Base-by-base conservation (phyloP, 1,140 invertebrate genomes). In the Dermatophagoides farinae region DNA sequence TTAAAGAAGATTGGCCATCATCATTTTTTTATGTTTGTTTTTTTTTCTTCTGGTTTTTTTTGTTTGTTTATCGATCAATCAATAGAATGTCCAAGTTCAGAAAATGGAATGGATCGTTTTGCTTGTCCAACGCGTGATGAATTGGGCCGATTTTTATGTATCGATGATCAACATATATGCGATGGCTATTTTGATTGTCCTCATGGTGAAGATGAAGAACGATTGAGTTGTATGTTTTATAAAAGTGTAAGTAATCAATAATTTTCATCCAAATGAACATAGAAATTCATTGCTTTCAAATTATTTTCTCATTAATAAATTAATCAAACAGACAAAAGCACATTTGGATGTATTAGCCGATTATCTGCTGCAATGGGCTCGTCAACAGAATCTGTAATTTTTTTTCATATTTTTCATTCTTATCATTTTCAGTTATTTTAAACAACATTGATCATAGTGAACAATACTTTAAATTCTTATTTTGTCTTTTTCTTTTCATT, bases 141-240 rank as follows among this genome's bases (percentile, higher is more conserved):
- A 63, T 84, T 87, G 73, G 88, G 88, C 41, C 79, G 88, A 64
- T 93, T 89, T 74, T 81, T 86, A 63, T 95, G 89, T 75, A 92
- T 95, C 73, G 88, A 92, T 73, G 89, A 92, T 75, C 88, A 91
- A 73, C 86, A 88, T 61, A 78, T 95, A 23, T 93, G 88, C 74
- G 87, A 93, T 72, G 88, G 88, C 49, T 92, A 88, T 75, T 83
- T 88, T 69, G 88, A 93, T 77, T 93, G 90, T 75, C 88, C 88
- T 23, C 80, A 80, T 62, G 87, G 83, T 55, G 88, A 92, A 71
- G 89, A 93, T 70, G 89, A 93, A 71, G 87, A 93, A 69, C 76
- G 86, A 69, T 88, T 65, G 72, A 83, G 85, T 55, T 93, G 89
- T 77, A 90, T 93, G 86, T 95, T 93, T 76, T 92, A 91, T 74